Conservation (phyloP, 2,113 vertebrate species). For the Bothrops jararaca region DNA sequence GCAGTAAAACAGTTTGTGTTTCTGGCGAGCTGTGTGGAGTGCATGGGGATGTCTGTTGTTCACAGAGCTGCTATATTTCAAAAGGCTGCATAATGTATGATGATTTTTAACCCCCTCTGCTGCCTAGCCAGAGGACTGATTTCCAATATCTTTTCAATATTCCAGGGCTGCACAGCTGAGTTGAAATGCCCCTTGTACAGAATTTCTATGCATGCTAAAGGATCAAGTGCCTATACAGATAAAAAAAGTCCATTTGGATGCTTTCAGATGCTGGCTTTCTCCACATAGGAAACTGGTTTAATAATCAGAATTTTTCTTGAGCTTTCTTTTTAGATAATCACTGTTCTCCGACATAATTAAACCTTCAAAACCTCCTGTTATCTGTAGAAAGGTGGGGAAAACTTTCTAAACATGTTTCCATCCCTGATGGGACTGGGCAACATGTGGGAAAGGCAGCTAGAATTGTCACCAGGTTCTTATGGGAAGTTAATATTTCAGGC, state of each 20-base stretch:
- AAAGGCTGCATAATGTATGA: background rate
- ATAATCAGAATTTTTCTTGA: background rate
- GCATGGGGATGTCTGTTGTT: background rate
- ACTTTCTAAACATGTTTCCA: background rate
- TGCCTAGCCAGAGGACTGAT: background rate
- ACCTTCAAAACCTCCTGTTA: background rate
- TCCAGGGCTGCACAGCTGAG: background rate
- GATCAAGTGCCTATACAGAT: background rate
- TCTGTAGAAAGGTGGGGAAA: background rate
- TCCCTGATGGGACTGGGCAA: background rate
- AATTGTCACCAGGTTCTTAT: background rate
- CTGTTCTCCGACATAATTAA: background rate
- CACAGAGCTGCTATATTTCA: background rate
- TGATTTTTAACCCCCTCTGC: background rate
- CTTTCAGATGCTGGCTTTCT: background rate
- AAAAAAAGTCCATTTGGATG: background rate
- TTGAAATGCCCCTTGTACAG: background rate
- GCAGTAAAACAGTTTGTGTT: background rate
- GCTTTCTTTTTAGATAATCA: background rate
- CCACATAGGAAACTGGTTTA: background rate
- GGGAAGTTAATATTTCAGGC: background rate
- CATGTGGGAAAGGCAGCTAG: background rate
- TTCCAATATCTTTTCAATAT: background rate
- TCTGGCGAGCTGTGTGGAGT: background rate
- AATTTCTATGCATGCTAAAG: background rate